Conservation (phyloP, 1,140 invertebrate genomes). For the Ylistrum balloti region DNA sequence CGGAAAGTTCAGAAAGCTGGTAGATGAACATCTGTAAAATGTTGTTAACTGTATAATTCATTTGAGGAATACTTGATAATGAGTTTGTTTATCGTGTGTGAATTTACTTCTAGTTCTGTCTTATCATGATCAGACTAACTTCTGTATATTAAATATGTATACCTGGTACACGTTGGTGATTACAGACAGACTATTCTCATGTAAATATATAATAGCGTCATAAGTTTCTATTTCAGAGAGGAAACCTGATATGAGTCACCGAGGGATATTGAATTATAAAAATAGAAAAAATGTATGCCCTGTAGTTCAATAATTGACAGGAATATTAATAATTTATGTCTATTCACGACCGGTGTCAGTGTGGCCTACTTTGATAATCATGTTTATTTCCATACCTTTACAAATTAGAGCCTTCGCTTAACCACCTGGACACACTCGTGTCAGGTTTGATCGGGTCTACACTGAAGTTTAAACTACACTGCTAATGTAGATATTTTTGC, state of each 20-base stretch:
- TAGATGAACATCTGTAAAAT: too few species aligned
- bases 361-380: background rate
- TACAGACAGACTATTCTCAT: background rate
- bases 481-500: too few species aligned
- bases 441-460: background rate
- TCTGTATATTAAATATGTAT: too few species aligned
- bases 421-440: too few species aligned
- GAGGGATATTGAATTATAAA: background rate
- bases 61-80: too few species aligned
- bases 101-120: too few species aligned
- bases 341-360: background rate
- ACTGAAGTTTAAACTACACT: too few species aligned
- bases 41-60: too few species aligned
- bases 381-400: background rate
- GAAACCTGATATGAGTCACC: conserved; percentile 22
- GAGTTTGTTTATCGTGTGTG: too few species aligned
- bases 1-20: too few species aligned
- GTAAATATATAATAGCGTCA: background rate
- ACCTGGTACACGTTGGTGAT: background rate
- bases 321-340: conserved; percentile 19
- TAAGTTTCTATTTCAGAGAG: background rate
- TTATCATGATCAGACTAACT: too few species aligned
- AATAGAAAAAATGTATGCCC: background rate
- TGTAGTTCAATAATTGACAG: background rate
- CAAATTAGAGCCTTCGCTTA: background rate